Evolutionary conservation across 2,888 invertebrate genomes (phyloP), one percentile per base, ranked within the genome.

Genomic region (Geotrupes spiniger): DNA sequence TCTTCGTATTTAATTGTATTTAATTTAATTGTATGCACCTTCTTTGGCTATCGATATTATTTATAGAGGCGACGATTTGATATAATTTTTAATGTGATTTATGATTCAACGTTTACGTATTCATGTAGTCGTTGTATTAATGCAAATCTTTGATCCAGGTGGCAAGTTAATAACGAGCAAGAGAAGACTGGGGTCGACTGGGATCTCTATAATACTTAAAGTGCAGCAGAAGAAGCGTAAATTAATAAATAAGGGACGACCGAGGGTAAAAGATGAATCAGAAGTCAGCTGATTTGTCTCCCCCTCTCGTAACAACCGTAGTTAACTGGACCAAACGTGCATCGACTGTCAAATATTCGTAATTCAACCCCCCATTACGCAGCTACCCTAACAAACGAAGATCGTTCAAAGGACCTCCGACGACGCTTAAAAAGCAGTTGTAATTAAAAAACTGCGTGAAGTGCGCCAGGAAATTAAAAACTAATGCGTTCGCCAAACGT

Each of bases 271-370:
- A 42, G 54, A 59, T 61, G 62, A 59, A 56, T 66, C 64, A 65
- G 61, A 64, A 65, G 66, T 66, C 69, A 70, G 68, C 68, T 69
- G 69, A 67, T 67, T 64, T 57, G 33, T 42, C 52, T 26, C 58
- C 57, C 54, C 59, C 55, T 55, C 54, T 52, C 54, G 45, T 51
- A 42, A 51, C 53, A 54, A 39, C 53, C 53, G 56, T 59, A 62
- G 61, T 61, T 68, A 68, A 69, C 68, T 69, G 68, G 68, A 69
- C 68, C 68, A 67, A 65, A 67, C 70, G 69, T 70, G 69, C 59
- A 58, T 49, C 58, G 68, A 64, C 63, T 69, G 63, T 63, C 65
- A 65, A 68, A 66, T 62, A 59, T 62, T 41, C 46, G 46, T 36
- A 46, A 46, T 28, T 41, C 61, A 57, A 53, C 53, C 43, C 42